Base-by-base conservation (phyloP, 2,888 invertebrate genomes). In the Trilocha varians region DNA sequence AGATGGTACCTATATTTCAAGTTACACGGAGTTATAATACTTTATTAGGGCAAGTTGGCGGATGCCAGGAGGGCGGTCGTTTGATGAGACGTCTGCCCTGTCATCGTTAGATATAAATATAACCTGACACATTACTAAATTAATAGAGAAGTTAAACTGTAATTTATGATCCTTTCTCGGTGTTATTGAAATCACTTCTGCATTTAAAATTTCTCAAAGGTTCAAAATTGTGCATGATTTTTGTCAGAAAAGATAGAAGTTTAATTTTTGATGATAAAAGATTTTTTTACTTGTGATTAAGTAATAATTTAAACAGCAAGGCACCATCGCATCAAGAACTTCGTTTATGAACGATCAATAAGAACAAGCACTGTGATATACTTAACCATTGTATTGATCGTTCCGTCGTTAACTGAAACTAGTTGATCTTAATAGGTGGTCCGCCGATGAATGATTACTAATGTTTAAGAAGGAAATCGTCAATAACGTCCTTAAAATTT, bases 41-140 rank as follows among this genome's bases (percentile, higher is more conserved):
- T 54, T 47, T 46, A 48, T 50, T 48, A 44, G 44, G 38, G 32
- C 32, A 37, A 43, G 41, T 40, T 25, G 42, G 44, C 35, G 36
- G 36, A 53, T 49, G 49, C 45, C 43, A 50, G 49, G 50, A 54
- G 59, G 58, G 50, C 53, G 44, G 38, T 17, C 39, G 52, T 53
- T 56, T 58, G 60, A 57, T 48, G 57, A 53, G 48, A 51, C 49
- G 49, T 41, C 51, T 38, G 43, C 35, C 38, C 46, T 59, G 63
- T 63, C 63, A 62, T 49, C 64, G 53, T 42, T 41, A 50, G 40
- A 49, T 53, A 52, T 55, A 59, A 60, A 59, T 57, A 59, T 57
- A 55, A 51, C 56, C 50, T 48, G 53, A 55, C 48, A 49, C 32
- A 42, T 34, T 57, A 57, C 56, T 52, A 52, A 62, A 53, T 57